Conservation (phyloP, 2,797 vertebrate species). For the Diceros bicornis region DNA sequence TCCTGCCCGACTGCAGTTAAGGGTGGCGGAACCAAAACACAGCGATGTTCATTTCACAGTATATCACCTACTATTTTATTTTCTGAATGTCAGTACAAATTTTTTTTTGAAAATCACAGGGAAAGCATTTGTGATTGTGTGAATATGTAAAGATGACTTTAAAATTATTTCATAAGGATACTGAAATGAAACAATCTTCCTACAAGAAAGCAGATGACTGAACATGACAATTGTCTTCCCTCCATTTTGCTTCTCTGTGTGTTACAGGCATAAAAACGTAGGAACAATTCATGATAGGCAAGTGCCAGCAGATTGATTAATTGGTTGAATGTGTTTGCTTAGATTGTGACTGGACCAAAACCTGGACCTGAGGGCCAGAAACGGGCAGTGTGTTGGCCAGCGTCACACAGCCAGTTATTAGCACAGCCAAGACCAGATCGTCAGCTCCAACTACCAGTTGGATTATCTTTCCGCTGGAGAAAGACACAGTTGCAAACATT, state of each 20-base stretch:
- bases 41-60: background rate
- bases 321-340: background rate
- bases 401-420: background rate
- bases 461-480: background rate
- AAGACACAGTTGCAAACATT: background rate
- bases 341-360: background rate
- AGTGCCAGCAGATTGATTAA: background rate
- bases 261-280: background rate
- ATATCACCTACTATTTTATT: background rate
- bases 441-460: background rate
- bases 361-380: background rate
- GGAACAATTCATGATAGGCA: background rate
- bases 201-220: background rate
- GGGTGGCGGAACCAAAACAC: background rate
- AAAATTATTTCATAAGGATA: background rate
- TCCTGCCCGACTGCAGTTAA: background rate
- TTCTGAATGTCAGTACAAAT: constrained; percentile 33
- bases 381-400: background rate
- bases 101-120: background rate
- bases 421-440: background rate
- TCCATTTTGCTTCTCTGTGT: background rate
- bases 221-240: background rate
- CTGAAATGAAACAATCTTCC: background rate
- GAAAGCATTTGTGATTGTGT: background rate
- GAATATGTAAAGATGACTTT: background rate